These are phyloP conservation scores for Daubentonia madagascariensis DNA, from an alignment of 2,113 vertebrate genomes.

Conservation along the genomic window DNA sequence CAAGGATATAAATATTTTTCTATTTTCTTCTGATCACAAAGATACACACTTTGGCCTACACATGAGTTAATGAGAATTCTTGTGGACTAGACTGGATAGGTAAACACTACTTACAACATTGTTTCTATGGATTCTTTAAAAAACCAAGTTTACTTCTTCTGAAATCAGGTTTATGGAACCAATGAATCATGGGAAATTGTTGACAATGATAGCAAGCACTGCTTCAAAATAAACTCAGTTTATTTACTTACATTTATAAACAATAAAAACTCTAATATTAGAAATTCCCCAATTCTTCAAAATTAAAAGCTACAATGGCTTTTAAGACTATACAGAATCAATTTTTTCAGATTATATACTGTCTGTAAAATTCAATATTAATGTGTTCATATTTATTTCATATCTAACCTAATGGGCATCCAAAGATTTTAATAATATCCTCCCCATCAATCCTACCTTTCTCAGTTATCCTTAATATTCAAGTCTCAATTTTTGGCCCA, in stretches of 20 bases:
- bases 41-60: neutral
- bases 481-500: neutral
- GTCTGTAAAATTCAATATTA: neutral
- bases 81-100: neutral
- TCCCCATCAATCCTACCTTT: neutral
- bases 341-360: neutral
- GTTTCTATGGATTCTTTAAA: neutral
- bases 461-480: neutral
- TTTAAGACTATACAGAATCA: neutral
- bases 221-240: neutral
- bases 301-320: neutral
- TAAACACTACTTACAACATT: neutral
- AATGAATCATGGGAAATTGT: neutral
- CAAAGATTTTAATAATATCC: neutral
- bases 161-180: neutral
- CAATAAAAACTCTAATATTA: neutral
- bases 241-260: constrained; percentile 9
- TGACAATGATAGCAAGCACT: neutral
- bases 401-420: neutral
- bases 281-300: neutral
- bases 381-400: neutral
- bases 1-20: neutral
- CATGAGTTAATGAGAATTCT: neutral
- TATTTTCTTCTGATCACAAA: neutral
- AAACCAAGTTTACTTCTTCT: neutral